Conservation (phyloP, 2,113 vertebrate genomes). For the Calypte anna region DNA sequence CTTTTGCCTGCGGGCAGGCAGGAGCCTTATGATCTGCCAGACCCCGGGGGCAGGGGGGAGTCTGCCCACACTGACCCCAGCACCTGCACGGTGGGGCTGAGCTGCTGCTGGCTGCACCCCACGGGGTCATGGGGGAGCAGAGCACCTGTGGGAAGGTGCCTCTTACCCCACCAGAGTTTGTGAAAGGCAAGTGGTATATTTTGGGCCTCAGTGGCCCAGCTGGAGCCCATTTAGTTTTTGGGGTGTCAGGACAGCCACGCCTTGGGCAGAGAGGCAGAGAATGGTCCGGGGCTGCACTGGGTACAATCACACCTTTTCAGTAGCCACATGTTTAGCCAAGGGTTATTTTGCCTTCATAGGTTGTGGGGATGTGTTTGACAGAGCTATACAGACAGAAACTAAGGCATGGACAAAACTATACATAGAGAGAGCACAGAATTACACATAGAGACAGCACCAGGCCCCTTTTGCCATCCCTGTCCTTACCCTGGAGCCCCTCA, state of each 20-base stretch:
- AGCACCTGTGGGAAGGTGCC: neutral
- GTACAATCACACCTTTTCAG: neutral
- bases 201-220: neutral
- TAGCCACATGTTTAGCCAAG: neutral
- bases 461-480: neutral
- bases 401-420: neutral
- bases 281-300: accelerated
- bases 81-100: neutral
- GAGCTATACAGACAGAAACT: neutral
- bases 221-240: neutral
- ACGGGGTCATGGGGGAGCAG: neutral
- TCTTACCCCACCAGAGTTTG: neutral
- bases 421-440: neutral
- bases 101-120: neutral
- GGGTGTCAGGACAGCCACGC: neutral
- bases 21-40: neutral
- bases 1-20: neutral
- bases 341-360: neutral
- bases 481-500: accelerated
- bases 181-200: neutral
- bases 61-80: neutral
- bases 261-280: neutral
- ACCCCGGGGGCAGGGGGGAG: neutral
- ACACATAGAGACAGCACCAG: neutral
- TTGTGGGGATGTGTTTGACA: neutral